Percentiles rank a stretch among this genome's conserved stretches.
Conservation (phyloP, 2,888 invertebrate species). For the Polyommatus icarus region DNA sequence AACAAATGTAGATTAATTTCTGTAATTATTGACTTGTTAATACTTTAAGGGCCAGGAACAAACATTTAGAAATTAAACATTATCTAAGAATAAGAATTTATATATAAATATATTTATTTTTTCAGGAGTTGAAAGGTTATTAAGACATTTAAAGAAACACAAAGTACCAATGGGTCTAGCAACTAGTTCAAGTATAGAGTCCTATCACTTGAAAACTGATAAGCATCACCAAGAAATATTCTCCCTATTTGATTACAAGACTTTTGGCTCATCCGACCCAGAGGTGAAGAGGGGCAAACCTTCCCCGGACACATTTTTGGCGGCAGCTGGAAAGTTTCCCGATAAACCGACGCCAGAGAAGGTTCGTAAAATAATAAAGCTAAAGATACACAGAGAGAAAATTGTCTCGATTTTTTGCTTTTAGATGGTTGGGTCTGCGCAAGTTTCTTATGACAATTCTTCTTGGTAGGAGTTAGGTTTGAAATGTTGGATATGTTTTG, state of each 20-base stretch:
- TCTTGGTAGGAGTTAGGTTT: no score
- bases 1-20: no score
- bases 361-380: slow-evolving; percentile 51
- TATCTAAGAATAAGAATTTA: no score
- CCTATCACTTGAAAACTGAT: slow-evolving; percentile 85
- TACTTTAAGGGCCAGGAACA: no score
- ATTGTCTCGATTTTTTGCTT: no score
- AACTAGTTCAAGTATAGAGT: slow-evolving; percentile 89
- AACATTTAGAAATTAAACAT: no score
- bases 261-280: slow-evolving; percentile 90
- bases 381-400: no score
- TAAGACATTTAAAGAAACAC: slow-evolving; percentile 86
- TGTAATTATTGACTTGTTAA: no score
- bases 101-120: slow-evolving; percentile 37
- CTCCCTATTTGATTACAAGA: slow-evolving; percentile 84
- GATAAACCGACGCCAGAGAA: slow-evolving; percentile 81
- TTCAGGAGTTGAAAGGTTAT: slow-evolving; percentile 87
- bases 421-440: no score
- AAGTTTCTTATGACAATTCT: no score
- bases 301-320: slow-evolving; percentile 91
- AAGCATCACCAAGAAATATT: slow-evolving; percentile 85
- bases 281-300: slow-evolving; percentile 93
- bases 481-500: no score
- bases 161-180: slow-evolving; percentile 92
- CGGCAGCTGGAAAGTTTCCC: slow-evolving; percentile 86